These are phyloP conservation scores for Meda fulgida DNA, from an alignment of 2,797 vertebrate species.

Conservation along the genomic window DNA sequence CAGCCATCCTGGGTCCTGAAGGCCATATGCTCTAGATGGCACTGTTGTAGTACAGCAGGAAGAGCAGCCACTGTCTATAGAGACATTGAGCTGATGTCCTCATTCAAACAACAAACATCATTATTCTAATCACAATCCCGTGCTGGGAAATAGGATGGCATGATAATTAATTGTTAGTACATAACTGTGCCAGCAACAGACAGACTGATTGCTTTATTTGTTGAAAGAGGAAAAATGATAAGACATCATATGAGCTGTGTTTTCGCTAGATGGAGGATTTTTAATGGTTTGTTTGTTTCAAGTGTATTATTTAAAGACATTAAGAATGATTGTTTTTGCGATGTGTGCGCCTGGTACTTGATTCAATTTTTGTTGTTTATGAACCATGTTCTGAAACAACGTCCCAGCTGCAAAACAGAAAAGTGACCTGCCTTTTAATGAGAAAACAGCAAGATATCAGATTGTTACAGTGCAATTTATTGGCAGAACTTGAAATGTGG, in stretches of 20 bases:
- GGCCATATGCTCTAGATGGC: slow-evolving; percentile 75
- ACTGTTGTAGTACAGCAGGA: slow-evolving; percentile 68
- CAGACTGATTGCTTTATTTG: slow-evolving; percentile 65
- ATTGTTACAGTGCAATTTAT: slow-evolving; percentile 13
- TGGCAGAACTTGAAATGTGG: slow-evolving; percentile 21
- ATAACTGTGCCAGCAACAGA: slow-evolving; percentile 65
- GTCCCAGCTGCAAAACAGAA: neutral
- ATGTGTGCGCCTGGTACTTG: neutral
- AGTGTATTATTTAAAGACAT: slow-evolving; percentile 40
- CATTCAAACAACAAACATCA: slow-evolving; percentile 50
- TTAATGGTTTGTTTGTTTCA: slow-evolving; percentile 47
- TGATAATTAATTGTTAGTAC: slow-evolving; percentile 72
- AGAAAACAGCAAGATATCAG: slow-evolving; percentile 20
- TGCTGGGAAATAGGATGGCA: slow-evolving; percentile 66
- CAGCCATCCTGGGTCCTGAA: slow-evolving; percentile 48
- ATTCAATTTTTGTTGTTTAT: slow-evolving; percentile 17
- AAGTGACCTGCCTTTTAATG: neutral
- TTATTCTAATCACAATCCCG: slow-evolving; percentile 52
- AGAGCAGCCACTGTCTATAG: neutral
- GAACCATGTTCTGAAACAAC: slow-evolving; percentile 12
- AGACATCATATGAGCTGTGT: slow-evolving; percentile 44
- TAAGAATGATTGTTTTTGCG: slow-evolving; percentile 25
- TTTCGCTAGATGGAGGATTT: slow-evolving; percentile 52
- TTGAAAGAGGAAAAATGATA: slow-evolving; percentile 65
- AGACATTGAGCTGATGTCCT: slow-evolving; percentile 47